phyloP scores from a whole-genome alignment of 1,140 invertebrate species.

The Trissolcus basalis region DNA sequence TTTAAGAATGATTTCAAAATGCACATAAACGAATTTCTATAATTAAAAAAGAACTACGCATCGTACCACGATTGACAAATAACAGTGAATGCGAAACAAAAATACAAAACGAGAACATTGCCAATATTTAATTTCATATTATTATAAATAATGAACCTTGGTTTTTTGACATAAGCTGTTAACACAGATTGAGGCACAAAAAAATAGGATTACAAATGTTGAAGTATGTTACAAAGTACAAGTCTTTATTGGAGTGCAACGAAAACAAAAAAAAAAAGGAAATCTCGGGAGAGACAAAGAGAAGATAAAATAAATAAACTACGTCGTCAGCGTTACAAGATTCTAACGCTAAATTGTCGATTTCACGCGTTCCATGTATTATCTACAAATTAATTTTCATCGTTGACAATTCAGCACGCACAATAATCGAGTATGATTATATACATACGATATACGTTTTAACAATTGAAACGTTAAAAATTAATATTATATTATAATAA shows the following conservation, averaged over 20 bases:
- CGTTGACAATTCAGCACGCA: slow-evolving; percentile 22
- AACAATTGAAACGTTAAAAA: slow-evolving; percentile 56
- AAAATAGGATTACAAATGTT: slow-evolving; percentile 30
- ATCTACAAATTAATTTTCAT: slow-evolving; percentile 50
- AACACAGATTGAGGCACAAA: slow-evolving; percentile 16
- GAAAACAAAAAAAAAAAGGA: slow-evolving; percentile 9
- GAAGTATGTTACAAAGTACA: slow-evolving; percentile 47
- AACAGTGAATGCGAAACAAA: slow-evolving; percentile 10
- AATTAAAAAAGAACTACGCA: no score
- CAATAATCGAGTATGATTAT: slow-evolving; percentile 38
- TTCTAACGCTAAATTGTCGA: slow-evolving; percentile 50
- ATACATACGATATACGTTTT: slow-evolving; percentile 49
- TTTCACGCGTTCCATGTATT: slow-evolving; percentile 22
- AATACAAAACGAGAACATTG: slow-evolving; percentile 16
- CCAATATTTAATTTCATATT: slow-evolving; percentile 17
- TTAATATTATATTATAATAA: slow-evolving; percentile 58
- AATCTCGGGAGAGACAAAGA: slow-evolving; percentile 30
- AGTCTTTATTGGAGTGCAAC: slow-evolving; percentile 56
- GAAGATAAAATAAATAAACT: slow-evolving; percentile 62
- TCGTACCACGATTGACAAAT: background rate
- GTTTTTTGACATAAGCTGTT: slow-evolving; percentile 2
- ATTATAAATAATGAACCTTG: slow-evolving; percentile 8
- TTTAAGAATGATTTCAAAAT: no score
- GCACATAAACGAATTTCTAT: no score
- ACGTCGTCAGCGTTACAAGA: slow-evolving; percentile 58